Conservation (phyloP, 2,888 invertebrate genomes). For the Napeogenes inachia region DNA sequence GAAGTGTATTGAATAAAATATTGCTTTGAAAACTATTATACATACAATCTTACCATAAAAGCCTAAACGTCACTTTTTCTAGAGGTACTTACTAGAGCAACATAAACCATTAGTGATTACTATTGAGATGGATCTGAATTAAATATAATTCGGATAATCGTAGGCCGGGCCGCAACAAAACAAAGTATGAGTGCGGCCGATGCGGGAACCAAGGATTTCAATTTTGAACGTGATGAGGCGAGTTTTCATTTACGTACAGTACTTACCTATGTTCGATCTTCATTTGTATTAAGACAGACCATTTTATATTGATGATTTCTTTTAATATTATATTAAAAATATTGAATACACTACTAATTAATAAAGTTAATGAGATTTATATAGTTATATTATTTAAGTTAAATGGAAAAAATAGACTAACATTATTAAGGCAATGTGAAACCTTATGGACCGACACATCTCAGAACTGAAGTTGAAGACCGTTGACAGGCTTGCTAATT, state of each 20-base stretch:
- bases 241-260: constrained; percentile 66
- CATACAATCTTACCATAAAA: constrained; percentile 4
- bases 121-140: constrained; percentile 73
- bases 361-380: too few relatives aligned
- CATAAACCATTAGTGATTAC: constrained; percentile 47
- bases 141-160: constrained; percentile 77
- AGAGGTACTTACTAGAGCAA: constrained; percentile 24
- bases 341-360: too few relatives aligned
- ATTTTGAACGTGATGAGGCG: constrained; percentile 77
- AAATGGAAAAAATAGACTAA: too few relatives aligned
- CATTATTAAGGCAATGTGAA: constrained; percentile 35
- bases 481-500: constrained; percentile 61
- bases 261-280: constrained; percentile 34
- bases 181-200: constrained; percentile 70
- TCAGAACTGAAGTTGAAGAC: constrained; percentile 70
- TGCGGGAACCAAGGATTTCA: constrained; percentile 73
- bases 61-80: constrained; percentile 14
- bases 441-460: constrained; percentile 62
- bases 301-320: background rate
- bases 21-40: constrained; percentile 2
- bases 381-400: too few relatives aligned
- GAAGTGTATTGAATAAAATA: constrained; percentile 7
- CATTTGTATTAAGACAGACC: background rate
- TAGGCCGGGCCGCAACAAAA: constrained; percentile 69
- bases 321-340: too few relatives aligned